Evolutionary conservation across 2,113 vertebrate species (phyloP), one percentile per base, ranked within the genome.

Genomic region (Trichechus manatus): DNA sequence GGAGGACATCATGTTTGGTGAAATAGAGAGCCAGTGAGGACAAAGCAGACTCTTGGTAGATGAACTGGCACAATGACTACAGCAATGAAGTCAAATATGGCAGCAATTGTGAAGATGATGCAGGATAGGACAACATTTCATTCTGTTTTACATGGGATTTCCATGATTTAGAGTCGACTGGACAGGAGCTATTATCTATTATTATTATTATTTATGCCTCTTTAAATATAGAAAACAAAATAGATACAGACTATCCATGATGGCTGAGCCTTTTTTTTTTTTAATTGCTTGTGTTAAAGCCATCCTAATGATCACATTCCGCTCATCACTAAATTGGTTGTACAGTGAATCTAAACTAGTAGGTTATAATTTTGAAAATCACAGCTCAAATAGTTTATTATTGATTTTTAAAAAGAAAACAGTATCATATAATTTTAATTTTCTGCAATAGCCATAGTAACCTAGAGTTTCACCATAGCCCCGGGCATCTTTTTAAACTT

Each of bases 321-420:
- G 27, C 9, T 72, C 50, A 61, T 86, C 56, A 27, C 22, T 87
- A 59, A 95, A 86, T 86, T 86, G 90, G 64, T 53, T 88, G 0
- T 53, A 70, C 14, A 66, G 44, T 70, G 47, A 93, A 89, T 90
- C 36, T 82, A 94, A 89, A 70, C 61, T 36, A 89, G 47, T 82
- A 80, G 72, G 87, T 93, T 91, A 63, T 83, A 97, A 97, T 97
- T 97, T 96, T 97, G 89, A 97, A 97, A 97, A 96, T 95, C 47
- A 72, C 93, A 90, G 61, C 91, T 93, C 78, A 95, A 91, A 95
- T 86, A 93, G 92, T 33, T 86, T 97, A 93, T 64, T 93, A 96
- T 97, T 96, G 96, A 97, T 97, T 91, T 83, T 86, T 94, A 31
- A 50, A 92, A 86, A 81, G 36, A 92, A 96, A 95, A 56, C n/a